phyloP scores from a whole-genome alignment of 2,888 invertebrate genomes.

The Limnephilus auricula region DNA sequence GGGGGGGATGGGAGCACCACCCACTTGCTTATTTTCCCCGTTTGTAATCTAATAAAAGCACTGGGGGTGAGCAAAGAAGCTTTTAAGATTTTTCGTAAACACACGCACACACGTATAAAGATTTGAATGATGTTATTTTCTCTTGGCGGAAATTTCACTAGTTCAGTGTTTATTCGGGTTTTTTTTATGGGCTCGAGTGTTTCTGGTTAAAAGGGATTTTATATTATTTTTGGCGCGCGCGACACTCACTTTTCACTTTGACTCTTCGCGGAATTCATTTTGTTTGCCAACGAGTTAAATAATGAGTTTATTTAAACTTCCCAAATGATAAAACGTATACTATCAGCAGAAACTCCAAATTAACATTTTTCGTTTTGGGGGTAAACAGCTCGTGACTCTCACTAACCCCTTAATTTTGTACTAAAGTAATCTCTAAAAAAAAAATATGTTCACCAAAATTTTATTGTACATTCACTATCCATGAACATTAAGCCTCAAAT shows the following conservation, averaged over 20 bases:
- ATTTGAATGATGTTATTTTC: constrained; percentile 47
- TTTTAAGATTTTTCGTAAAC: constrained; percentile 63
- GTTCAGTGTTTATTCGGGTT: constrained; percentile 14
- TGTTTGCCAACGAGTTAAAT: not conserved
- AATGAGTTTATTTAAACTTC: not conserved
- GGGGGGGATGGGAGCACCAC: constrained; percentile 8
- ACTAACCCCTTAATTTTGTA: not conserved
- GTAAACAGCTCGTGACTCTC: not conserved
- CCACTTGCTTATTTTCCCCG: constrained; percentile 45
- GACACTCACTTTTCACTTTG: constrained; percentile 2
- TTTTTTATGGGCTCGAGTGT: constrained; percentile 35
- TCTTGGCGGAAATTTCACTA: constrained; percentile 32
- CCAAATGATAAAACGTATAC: not conserved
- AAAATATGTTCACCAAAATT: not conserved
- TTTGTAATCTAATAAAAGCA: constrained; percentile 63
- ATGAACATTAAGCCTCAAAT: too few species aligned
- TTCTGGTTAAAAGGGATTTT: constrained; percentile 18
- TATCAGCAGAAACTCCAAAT: not conserved
- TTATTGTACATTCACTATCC: not conserved
- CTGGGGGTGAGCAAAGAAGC: constrained; percentile 54
- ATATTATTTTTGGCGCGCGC: not conserved
- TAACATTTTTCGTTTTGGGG: not conserved
- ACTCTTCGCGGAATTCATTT: not conserved
- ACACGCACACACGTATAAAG: constrained; percentile 52
- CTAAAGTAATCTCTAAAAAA: not conserved